Conservation (phyloP, 2,113 vertebrate species). For the Alces alces region DNA sequence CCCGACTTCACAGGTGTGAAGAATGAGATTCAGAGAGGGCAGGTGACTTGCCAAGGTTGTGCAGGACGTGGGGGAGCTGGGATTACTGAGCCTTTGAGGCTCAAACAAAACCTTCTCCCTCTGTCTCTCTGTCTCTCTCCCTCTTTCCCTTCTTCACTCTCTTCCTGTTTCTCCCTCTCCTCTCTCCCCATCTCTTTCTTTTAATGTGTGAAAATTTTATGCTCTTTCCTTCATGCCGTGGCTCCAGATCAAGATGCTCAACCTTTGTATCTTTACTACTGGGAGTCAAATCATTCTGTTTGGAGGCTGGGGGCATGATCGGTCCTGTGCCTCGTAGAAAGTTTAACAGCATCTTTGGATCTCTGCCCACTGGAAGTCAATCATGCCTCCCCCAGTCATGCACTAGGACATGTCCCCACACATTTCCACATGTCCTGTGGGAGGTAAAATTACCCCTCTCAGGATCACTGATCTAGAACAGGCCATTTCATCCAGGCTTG, state of each 20-base stretch:
- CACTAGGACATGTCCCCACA: not conserved
- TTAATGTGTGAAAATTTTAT: not conserved
- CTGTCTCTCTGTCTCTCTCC: accelerated
- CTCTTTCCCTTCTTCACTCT: accelerated
- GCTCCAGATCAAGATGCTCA: not conserved
- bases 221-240: not conserved
- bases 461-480: not conserved
- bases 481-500: not conserved
- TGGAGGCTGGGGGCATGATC: accelerated
- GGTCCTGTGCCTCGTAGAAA: not conserved
- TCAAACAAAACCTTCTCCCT: accelerated
- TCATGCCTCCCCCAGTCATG: not conserved
- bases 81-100: not conserved
- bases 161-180: too few species aligned
- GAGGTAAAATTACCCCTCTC: not conserved
- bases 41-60: too few species aligned
- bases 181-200: not conserved
- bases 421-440: not conserved
- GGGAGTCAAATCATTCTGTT: not conserved
- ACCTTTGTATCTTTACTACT: not conserved
- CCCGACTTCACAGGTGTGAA: not conserved
- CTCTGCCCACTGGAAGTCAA: not conserved
- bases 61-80: accelerated
- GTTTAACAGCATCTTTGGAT: not conserved
- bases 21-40: not conserved